Base-by-base conservation (phyloP, 1,140 invertebrate species). In the Drosophila triauraria region DNA sequence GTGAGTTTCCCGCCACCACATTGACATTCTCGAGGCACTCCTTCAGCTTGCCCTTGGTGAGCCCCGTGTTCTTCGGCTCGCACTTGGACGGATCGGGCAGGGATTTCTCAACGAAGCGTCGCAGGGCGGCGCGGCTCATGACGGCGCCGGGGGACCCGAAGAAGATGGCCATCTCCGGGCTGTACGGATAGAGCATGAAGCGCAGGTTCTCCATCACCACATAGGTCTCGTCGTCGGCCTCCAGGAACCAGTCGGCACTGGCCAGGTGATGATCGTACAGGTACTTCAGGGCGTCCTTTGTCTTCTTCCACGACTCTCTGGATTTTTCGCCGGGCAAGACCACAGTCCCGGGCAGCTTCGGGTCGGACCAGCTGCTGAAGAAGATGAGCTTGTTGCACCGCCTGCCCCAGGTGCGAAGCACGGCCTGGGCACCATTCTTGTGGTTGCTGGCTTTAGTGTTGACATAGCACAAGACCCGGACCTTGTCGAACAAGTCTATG, bases 141-240 rank as follows among this genome's bases (percentile, higher is more conserved):
- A 98, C 97, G 93, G 99, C 99, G 10, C 98, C 96, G 57, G 96
- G 96, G 6, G 97, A 97, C 0, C 97, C 97, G 87, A 98, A 98
- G 91, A 98, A 98, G 1, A 98, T 94, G 0, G 97, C 95, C 9
- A 95, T 94, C 1, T 93, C 93, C 9, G 95, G 92, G 82, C 95
- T 95, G 80, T 97, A 95, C 1, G 95, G 94, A 15, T 95, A 94
- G 25, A 99, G 92, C 96, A 99, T 96, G 83, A 97, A 97, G 25
- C 98, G 94, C 23, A 99, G 93, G 93, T 98, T 99, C 93, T 99
- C 98, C 4, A 98, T 95, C 48, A 98, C 94, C 17, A 98, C 96
- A 93, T 97, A 98, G 94, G 98, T 98, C 91, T 98, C 97, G 93
- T 98, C 97, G 88, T 98, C 98, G 35, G 97, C 97, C 93, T 99